Base-by-base conservation (phyloP, 2,888 invertebrate genomes). In the Tenodera sinensis region DNA sequence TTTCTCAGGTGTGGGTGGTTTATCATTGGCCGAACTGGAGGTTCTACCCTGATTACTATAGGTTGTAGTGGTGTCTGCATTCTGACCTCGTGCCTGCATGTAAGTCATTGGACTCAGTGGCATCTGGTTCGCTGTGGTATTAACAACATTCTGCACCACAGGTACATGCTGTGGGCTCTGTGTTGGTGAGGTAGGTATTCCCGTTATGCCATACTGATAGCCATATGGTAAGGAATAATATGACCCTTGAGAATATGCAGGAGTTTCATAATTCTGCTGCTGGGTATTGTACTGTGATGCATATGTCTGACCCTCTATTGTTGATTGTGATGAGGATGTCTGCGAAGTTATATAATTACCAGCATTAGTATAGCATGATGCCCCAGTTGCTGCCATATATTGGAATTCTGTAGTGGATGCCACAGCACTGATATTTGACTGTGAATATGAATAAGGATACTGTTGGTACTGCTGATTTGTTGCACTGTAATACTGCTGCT, bases 171-270 rank as follows among this genome's bases (percentile, higher is more conserved):
- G 89, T 87, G 87, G 90, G 87, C 88, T 89, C 85, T 82, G 85
- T n/a, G 28, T 81, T 28, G 85, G 85, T 30, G 89, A 89, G 54
- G 54, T 20, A 71, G 54, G 0, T 25, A 71, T 20, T 81, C 90
- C 90, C 28, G 84, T 89, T 90, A 92, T 93, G 6, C 92, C 93
- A 4, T 93, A 94, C 91, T 94, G 93, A 91, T 94, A 94, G 0
- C 94, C 95, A 88, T 95, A 95, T 1, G 94, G 94, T 28, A 91
- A 89, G 15, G 93, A 91, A 90, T 94, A 94, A 91, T 95, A 95
- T 91, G 89, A 30, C 89, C 87, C 84, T 83, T 88, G 88, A 83
- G 88, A 83, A 71, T 87, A 89, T 12, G n/a, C 81, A 20, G 87
- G 47, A 54, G 81, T 85, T 54, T 71, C 54, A 20, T 14, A 30